These are phyloP conservation scores for Menura novaehollandiae DNA, from an alignment of 2,113 vertebrate species.

Conservation along the genomic window DNA sequence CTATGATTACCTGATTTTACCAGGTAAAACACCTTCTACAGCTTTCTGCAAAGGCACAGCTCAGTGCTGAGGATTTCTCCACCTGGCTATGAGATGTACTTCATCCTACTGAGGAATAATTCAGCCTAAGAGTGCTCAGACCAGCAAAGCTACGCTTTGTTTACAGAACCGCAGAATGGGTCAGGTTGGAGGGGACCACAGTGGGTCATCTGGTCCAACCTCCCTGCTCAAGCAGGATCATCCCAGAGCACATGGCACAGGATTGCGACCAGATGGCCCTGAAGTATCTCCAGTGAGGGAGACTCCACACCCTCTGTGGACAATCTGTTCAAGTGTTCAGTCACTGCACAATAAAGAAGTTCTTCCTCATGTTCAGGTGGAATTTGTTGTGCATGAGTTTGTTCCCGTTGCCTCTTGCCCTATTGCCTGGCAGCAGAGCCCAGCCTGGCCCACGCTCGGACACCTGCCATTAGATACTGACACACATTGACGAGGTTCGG, in stretches of 20 bases:
- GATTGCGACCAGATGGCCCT: background rate
- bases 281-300: background rate
- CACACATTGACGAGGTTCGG: accelerated
- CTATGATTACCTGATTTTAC: no score
- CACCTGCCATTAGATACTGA: background rate
- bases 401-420: background rate
- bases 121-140: background rate
- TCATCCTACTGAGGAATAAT: background rate
- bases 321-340: background rate
- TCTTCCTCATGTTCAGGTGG: background rate
- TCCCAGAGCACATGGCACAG: background rate
- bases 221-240: background rate
- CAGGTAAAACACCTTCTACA: background rate
- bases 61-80: background rate
- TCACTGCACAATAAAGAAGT: background rate
- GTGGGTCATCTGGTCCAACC: background rate
- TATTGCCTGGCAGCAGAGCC: background rate
- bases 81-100: accelerated
- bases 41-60: background rate
- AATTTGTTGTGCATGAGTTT: background rate
- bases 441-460: background rate
- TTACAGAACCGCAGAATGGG: background rate
- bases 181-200: background rate
- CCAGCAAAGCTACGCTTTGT: background rate
- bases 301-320: background rate